Percentiles rank a stretch among this genome's conserved stretches.
phyloP scores from a whole-genome alignment of 2,888 invertebrate species.

The Rapana venosa region DNA sequence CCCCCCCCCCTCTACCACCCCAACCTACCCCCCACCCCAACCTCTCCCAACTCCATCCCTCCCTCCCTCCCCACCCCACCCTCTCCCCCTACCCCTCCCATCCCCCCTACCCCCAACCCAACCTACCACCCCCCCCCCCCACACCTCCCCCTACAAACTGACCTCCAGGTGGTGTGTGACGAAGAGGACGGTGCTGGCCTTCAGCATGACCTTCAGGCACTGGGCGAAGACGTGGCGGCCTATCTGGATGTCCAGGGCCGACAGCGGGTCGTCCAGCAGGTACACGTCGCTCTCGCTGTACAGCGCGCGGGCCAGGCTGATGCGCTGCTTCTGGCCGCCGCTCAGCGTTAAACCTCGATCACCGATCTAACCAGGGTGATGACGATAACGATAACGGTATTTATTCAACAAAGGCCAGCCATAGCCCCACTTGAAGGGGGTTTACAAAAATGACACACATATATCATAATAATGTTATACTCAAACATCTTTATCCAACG shows the following conservation, averaged over 20 bases:
- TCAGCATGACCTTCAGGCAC: slow-evolving; percentile 65
- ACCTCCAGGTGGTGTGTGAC: slow-evolving; percentile 75
- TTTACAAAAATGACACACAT: no score
- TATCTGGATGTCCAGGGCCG: slow-evolving; percentile 71
- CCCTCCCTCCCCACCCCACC: no score
- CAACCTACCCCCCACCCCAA: no score
- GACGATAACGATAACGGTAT: not conserved
- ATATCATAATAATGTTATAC: no score
- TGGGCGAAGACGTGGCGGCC: slow-evolving; percentile 66
- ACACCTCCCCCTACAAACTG: not conserved
- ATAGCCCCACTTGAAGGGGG: no score
- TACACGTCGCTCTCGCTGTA: slow-evolving; percentile 71
- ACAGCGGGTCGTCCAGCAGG: slow-evolving; percentile 72
- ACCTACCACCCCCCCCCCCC: no score
- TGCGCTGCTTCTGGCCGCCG: slow-evolving; percentile 74
- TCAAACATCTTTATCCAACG: no score
- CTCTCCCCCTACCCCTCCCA: no score
- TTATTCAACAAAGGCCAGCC: no score
- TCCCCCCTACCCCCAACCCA: no score
- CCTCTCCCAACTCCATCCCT: no score
- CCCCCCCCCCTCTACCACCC: no score
- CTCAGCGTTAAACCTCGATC: slow-evolving; percentile 71
- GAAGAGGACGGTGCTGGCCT: slow-evolving; percentile 69
- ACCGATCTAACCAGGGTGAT: slow-evolving; percentile 63
- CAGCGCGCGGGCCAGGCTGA: slow-evolving; percentile 71